These are phyloP conservation scores for Dreissena rostriformis DNA, from an alignment of 1,140 invertebrate genomes.

Conservation along the genomic window DNA sequence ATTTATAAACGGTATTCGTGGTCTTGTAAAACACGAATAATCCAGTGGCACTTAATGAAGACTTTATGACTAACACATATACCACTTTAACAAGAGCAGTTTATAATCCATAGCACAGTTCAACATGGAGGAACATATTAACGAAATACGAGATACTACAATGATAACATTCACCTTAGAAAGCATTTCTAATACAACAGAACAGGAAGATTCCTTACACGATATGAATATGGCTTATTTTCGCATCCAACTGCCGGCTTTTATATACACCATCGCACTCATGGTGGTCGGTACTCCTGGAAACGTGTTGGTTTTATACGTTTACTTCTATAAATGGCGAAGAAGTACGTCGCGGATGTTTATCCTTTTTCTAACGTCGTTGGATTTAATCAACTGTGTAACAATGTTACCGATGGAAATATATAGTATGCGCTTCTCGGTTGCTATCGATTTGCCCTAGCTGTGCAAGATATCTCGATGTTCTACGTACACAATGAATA, in stretches of 20 bases:
- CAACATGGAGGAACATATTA: too few relatives aligned
- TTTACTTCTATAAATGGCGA: conserved; percentile 52
- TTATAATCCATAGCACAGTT: too few relatives aligned
- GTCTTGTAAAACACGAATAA: too few relatives aligned
- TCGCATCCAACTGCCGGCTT: conserved; percentile 24
- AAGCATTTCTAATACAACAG: too few relatives aligned
- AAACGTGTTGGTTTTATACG: conserved; percentile 49
- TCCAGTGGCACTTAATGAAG: too few relatives aligned
- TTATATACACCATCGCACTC: conserved; percentile 38
- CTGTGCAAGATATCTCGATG: conserved; percentile 37
- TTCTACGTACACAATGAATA: conserved; percentile 37
- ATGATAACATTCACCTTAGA: too few relatives aligned
- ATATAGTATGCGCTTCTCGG: conserved; percentile 25
- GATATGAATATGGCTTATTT: too few relatives aligned
- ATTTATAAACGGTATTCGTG: too few relatives aligned
- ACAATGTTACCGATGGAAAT: conserved; percentile 53
- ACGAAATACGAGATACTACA: too few relatives aligned
- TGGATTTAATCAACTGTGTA: conserved; percentile 44
- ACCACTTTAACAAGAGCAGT: too few relatives aligned
- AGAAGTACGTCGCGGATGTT: conserved; percentile 45
- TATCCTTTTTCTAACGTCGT: conserved; percentile 35
- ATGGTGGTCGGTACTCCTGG: conserved; percentile 43
- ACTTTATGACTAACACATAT: too few relatives aligned
- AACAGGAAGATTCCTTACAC: too few relatives aligned
- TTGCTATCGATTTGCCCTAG: neutral